Conservation (phyloP, 2,113 vertebrate species). For the Eclectus roratus region DNA sequence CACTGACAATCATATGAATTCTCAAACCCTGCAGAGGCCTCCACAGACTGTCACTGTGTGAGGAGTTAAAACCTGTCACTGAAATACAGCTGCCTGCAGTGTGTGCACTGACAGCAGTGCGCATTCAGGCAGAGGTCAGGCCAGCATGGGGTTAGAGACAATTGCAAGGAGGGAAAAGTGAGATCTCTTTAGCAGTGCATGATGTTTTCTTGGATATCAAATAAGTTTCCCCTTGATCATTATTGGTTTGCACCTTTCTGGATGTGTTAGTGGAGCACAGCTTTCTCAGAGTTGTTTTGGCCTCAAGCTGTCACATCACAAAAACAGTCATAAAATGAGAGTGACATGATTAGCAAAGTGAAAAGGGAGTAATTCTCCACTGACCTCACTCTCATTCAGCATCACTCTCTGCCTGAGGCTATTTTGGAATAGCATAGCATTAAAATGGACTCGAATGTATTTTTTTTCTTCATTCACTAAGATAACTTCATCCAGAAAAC, state of each 20-base stretch:
- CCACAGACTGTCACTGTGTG: not conserved
- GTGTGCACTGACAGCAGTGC: not conserved
- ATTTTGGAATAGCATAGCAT: not conserved
- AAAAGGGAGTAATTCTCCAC: constrained; percentile 10
- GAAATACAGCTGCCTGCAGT: not conserved
- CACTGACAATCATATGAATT: not conserved
- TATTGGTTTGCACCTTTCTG: not conserved
- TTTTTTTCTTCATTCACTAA: not conserved
- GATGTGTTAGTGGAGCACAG: not conserved
- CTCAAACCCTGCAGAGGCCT: not conserved
- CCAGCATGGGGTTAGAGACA: not conserved
- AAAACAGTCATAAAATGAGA: not conserved
- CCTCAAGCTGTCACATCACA: constrained; percentile 9
- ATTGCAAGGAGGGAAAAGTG: not conserved
- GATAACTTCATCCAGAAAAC: not conserved
- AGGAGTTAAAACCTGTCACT: not conserved
- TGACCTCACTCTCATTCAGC: constrained; percentile 2
- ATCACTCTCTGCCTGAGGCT: not conserved
- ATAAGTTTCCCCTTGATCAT: not conserved
- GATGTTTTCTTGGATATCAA: not conserved
- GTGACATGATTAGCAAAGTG: constrained; percentile 27
- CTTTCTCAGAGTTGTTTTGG: not conserved
- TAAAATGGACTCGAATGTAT: not conserved
- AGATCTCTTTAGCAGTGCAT: not conserved
- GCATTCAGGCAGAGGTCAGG: not conserved